phyloP scores from a whole-genome alignment of 1,140 invertebrate species.

The Drosophila orosa region DNA sequence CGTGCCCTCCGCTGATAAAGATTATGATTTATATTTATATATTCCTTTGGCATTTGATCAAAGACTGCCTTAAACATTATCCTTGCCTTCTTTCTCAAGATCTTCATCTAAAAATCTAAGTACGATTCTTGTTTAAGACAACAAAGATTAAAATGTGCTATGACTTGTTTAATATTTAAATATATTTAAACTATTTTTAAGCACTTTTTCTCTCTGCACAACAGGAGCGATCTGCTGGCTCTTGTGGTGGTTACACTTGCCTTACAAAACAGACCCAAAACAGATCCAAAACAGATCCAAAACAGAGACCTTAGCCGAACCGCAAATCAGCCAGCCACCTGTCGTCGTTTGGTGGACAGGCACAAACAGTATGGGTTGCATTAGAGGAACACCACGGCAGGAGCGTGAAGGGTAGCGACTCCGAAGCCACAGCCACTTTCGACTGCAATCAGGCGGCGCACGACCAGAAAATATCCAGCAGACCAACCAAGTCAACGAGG shows the following conservation, averaged over 20 bases:
- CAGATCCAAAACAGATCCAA: slow-evolving; percentile 17
- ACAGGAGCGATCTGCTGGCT: slow-evolving; percentile 24
- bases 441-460: slow-evolving; percentile 39
- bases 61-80: too few relatives aligned
- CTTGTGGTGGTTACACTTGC: slow-evolving; percentile 39
- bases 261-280: slow-evolving; percentile 23
- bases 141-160: too few relatives aligned
- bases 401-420: slow-evolving; percentile 9
- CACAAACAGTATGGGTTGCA: slow-evolving; percentile 55
- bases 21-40: too few relatives aligned
- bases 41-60: too few relatives aligned
- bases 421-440: slow-evolving; percentile 61
- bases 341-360: slow-evolving; percentile 57
- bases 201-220: slow-evolving; percentile 12
- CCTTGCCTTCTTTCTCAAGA: background rate
- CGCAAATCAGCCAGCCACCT: slow-evolving; percentile 56
- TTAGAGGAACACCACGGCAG: slow-evolving; percentile 37
- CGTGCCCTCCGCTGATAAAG: too few relatives aligned
- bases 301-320: slow-evolving; percentile 25
- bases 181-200: background rate
- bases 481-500: slow-evolving; percentile 20
- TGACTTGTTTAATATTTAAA: too few relatives aligned
- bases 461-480: slow-evolving; percentile 32
- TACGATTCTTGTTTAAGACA: too few relatives aligned
- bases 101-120: background rate